A percentile compares a stretch with the other conserved stretches of the same genome.
Evolutionary conservation across 2,113 vertebrate genomes (phyloP).

Genomic region (Calyptomena viridis): DNA sequence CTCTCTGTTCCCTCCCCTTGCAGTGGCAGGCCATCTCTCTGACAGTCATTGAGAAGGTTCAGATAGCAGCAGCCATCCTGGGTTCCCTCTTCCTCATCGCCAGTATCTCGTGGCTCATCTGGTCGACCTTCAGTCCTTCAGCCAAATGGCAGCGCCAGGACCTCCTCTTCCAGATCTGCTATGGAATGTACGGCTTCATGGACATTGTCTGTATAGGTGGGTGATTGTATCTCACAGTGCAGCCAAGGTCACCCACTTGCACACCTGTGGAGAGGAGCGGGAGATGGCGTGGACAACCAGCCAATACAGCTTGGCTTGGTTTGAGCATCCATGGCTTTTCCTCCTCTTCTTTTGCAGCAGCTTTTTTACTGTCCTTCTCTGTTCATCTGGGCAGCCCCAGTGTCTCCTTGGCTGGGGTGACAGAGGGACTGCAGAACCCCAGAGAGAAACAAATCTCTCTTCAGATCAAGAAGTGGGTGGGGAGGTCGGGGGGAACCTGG

Average conservation of each 20-base stretch:
- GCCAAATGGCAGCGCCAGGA: conserved; percentile 99
- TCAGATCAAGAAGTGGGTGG: neutral
- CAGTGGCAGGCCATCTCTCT: conserved; percentile 99
- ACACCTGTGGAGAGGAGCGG: neutral
- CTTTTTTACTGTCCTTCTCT: neutral
- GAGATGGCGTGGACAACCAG: neutral
- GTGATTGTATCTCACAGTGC: neutral
- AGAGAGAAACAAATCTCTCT: neutral
- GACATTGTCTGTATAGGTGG: conserved; percentile 98
- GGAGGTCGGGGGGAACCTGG: neutral
- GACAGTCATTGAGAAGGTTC: conserved; percentile 98
- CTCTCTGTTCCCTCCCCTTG: neutral
- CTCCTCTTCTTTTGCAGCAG: neutral
- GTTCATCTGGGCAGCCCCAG: neutral
- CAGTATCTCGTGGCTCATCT: conserved; percentile 99
- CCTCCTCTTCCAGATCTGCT: conserved; percentile 99
- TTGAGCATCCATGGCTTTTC: neutral
- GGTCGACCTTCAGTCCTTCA: conserved; percentile 97
- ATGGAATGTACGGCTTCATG: conserved; percentile 99
- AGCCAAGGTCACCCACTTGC: rapidly evolving
- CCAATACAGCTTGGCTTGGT: neutral
- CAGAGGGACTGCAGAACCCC: neutral
- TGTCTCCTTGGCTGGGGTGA: neutral
- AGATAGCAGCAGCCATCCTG: conserved; percentile 95
- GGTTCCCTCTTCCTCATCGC: conserved; percentile 98